These are phyloP conservation scores for Stenotaenia linearis DNA, from an alignment of 2,888 invertebrate species.

Conservation along the genomic window DNA sequence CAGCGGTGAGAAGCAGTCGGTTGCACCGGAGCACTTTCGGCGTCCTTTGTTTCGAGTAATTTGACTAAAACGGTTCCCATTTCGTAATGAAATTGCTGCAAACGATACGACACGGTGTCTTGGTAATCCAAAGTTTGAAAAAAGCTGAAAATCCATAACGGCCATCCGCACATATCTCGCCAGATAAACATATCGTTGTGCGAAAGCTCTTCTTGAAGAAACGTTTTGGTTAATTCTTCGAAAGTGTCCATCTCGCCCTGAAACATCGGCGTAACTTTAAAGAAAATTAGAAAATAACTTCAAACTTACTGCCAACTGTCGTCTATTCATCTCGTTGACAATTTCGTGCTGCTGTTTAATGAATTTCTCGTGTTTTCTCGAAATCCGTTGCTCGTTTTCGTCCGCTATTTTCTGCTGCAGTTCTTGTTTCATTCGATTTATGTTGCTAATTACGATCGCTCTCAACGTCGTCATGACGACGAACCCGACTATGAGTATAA, in stretches of 20 bases:
- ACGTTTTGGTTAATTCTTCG: background rate
- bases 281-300: background rate
- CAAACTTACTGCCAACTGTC: background rate
- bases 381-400: background rate
- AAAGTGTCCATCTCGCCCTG: background rate
- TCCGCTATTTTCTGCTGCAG: background rate
- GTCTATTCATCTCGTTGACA: background rate
- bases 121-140: background rate
- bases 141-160: background rate
- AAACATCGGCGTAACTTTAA: no score
- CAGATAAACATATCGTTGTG: background rate
- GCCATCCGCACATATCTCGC: background rate
- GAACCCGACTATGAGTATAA: background rate
- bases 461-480: background rate
- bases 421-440: background rate
- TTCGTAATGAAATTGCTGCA: background rate
- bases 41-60: no score
- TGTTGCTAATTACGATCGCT: background rate
- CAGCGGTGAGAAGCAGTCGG: background rate
- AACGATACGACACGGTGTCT: background rate
- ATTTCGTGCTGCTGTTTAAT: background rate
- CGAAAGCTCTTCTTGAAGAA: background rate
- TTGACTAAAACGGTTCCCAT: background rate
- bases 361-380: background rate
- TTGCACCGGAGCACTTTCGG: no score